Percentiles rank a stretch among this genome's conserved stretches.
phyloP scores from a whole-genome alignment of 1,140 invertebrate species.

The Aphelinus atriplicis region DNA sequence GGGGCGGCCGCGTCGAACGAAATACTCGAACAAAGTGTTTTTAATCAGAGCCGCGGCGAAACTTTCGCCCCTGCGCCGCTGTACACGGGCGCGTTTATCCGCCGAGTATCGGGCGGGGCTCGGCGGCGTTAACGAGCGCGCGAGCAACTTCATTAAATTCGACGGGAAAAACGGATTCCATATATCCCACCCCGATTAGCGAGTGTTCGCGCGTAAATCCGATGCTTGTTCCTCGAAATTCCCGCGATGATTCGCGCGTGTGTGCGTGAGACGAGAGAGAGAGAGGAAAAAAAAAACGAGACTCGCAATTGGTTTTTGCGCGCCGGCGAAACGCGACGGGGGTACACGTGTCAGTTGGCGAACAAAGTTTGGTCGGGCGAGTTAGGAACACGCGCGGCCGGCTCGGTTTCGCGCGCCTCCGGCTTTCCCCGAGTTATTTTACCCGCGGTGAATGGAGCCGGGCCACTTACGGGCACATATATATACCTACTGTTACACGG shows the following conservation, averaged over 20 bases:
- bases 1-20: neutral
- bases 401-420: neutral
- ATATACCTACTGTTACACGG: too few species aligned
- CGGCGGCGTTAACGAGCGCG: constrained; percentile 14
- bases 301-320: neutral
- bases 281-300: constrained; percentile 16
- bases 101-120: constrained; percentile 1
- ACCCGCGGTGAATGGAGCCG: neutral
- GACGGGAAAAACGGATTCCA: neutral
- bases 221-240: neutral
- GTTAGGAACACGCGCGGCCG: neutral
- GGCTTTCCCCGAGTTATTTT: neutral
- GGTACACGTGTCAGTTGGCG: constrained; percentile 57
- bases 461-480: too few species aligned
- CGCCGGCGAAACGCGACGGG: neutral
- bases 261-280: constrained; percentile 1
- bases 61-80: neutral
- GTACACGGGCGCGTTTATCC: constrained; percentile 12
- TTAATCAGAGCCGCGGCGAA: neutral
- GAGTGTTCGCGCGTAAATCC: constrained; percentile 8
- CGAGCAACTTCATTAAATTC: constrained; percentile 22
- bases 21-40: constrained; percentile 21
- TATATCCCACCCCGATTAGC: too few species aligned
- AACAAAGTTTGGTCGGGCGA: constrained; percentile 55
- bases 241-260: neutral